A percentile compares a stretch with the other conserved stretches of the same genome.
Evolutionary conservation across 2,113 vertebrate genomes (phyloP).

Genomic region (Microcebus griseorufus): DNA sequence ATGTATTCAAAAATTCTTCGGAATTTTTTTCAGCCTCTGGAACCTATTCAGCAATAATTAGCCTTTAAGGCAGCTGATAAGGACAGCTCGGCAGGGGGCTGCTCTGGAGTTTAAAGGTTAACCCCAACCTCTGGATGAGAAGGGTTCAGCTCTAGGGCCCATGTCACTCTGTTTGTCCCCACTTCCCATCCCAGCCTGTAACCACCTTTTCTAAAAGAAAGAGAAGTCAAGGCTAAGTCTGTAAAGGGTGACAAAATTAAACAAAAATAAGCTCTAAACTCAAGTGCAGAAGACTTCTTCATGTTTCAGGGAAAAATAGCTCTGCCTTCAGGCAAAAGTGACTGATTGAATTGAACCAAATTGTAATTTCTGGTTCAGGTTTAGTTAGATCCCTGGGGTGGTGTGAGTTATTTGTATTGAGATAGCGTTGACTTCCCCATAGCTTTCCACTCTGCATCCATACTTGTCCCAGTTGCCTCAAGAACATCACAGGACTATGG

Average conservation of each 20-base stretch:
- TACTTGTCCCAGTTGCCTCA: background rate
- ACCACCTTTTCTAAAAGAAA: background rate
- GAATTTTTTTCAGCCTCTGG: slow-evolving; percentile 65
- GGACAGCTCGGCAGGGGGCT: slow-evolving; percentile 1
- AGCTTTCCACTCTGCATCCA: background rate
- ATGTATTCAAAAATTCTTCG: slow-evolving; percentile 71
- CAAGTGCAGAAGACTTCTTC: background rate
- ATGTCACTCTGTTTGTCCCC: background rate
- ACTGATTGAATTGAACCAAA: background rate
- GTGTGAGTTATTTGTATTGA: background rate
- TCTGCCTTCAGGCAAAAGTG: background rate
- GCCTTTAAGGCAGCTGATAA: slow-evolving; percentile 68
- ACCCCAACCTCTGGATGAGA: background rate
- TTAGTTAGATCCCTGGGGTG: background rate
- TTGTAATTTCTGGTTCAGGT: background rate
- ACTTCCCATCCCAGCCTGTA: background rate
- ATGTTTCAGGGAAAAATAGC: background rate
- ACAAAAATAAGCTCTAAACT: background rate
- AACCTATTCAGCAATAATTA: slow-evolving; percentile 72
- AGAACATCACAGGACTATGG: background rate
- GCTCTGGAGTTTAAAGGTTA: background rate
- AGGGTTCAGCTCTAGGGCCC: background rate
- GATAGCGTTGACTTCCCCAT: background rate
- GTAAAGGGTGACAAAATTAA: background rate
- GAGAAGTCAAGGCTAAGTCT: background rate